Conservation (phyloP, 2,888 invertebrate genomes). For the Matsumyia berberina region DNA sequence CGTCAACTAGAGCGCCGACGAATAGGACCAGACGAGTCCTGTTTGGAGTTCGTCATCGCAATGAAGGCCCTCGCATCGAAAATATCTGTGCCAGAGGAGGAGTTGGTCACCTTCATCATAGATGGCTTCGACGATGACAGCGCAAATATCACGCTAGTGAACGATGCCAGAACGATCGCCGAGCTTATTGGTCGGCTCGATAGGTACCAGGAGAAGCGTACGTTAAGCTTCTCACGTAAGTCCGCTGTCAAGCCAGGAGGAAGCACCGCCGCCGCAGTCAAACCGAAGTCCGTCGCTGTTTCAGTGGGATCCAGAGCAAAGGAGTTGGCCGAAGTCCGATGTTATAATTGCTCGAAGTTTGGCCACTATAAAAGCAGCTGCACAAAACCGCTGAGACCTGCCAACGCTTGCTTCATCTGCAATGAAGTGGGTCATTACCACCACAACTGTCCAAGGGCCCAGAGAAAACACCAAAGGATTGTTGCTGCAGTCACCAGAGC, state of each 20-base stretch:
- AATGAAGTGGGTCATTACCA: neutral
- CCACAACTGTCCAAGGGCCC: neutral
- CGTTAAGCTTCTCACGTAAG: neutral
- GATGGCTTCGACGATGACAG: conserved; percentile 22
- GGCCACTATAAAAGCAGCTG: conserved; percentile 45
- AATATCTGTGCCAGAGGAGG: conserved; percentile 33
- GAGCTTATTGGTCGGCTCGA: too few species aligned
- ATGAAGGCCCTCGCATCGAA: conserved; percentile 36
- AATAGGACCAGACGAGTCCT: conserved; percentile 21
- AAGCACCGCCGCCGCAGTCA: neutral
- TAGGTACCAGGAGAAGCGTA: neutral
- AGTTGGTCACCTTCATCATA: conserved; percentile 34
- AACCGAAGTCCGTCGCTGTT: conserved; percentile 3
- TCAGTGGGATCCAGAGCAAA: conserved; percentile 1
- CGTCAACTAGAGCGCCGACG: too few species aligned
- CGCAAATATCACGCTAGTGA: neutral
- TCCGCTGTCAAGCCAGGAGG: neutral
- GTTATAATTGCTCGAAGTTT: conserved; percentile 54
- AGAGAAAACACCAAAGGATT: conserved; percentile 17
- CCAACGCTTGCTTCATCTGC: neutral
- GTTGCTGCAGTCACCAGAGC: conserved; percentile 40
- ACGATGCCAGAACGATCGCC: too few species aligned
- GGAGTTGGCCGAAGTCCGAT: conserved; percentile 26
- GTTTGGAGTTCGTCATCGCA: conserved; percentile 33
- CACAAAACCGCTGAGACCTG: conserved; percentile 23